Base-by-base conservation (phyloP, 2,113 vertebrate species). In the Origma solitaria region DNA sequence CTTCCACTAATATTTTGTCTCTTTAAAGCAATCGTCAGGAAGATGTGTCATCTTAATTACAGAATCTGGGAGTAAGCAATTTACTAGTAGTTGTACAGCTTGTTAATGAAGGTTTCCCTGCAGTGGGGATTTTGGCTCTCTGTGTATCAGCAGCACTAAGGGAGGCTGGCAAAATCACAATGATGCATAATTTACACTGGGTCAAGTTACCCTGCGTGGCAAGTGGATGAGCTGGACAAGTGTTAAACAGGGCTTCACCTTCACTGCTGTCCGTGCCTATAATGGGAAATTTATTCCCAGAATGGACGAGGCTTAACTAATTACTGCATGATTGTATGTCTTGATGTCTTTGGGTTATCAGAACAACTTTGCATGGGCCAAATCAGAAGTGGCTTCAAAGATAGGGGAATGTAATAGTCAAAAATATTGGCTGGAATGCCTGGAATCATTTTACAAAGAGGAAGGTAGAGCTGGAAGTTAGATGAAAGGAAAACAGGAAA, bases 171-270 rank as follows among this genome's bases (percentile, higher is more conserved):
- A 90, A 88, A 96, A 94, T 93, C 92, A 75, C 64, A 33, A 8
- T 50, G 35, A 44, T 93, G 10, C 30, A 61, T 92, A 88, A 96
- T 90, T 96, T 94, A 93, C 88, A 53, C n/a, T 24, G 65, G 69
- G 80, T 95, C 72, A 61, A 37, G 76, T 94, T 96, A 88, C 92
- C 17, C 44, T 78, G 68, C 2, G 0, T 77, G 86, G 72, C 89
- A 86, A 86, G 37, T 28, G 79, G 92, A 79, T 93, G 92, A 97
- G 90, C 94, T 76, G 88, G 47, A 40, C 76, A 68, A 81, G 69
- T 64, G 82, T 88, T 76, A 75, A 86, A 86, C 49, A 76, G 82
- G 53, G 62, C 71, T 83, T 88, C 76, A 58, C 40, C 76, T 68
- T 78, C 28, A 4, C 75, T 82, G 45, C 42, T 79, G 21, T 33